Evolutionary conservation across 2,113 vertebrate species (phyloP).

Genomic region (Pao palembangensis): DNA sequence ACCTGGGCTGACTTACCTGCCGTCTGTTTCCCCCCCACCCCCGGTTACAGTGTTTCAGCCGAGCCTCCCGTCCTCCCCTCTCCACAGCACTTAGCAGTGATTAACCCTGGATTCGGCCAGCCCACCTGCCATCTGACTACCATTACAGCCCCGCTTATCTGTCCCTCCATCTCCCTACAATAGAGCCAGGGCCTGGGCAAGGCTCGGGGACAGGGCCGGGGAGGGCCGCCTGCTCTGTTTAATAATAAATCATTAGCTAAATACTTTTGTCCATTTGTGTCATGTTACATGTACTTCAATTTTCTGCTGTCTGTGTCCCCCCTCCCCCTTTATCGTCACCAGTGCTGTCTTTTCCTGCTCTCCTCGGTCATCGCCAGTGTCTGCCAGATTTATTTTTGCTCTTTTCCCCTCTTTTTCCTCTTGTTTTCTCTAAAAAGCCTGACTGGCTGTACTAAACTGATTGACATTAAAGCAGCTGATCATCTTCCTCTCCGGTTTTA

Average conservation of each 20-base stretch:
- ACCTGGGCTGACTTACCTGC: conserved; percentile 69
- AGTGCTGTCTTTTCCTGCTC: conserved; percentile 25
- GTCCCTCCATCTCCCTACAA: conserved; percentile 74
- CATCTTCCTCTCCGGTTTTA: conserved; percentile 6
- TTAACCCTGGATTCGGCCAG: conserved; percentile 73
- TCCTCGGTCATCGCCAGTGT: conserved; percentile 24
- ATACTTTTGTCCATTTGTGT: conserved; percentile 82
- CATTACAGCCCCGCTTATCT: conserved; percentile 77
- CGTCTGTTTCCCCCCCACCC: conserved; percentile 44
- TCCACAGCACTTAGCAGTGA: conserved; percentile 81
- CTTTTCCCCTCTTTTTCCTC: background rate
- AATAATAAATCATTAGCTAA: conserved; percentile 83
- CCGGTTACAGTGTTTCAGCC: conserved; percentile 71
- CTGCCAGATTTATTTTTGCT: conserved; percentile 24
- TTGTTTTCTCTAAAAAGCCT: background rate
- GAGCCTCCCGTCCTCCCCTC: conserved; percentile 63
- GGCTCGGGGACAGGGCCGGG: conserved; percentile 55
- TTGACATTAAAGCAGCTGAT: conserved; percentile 12
- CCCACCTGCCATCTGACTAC: conserved; percentile 81
- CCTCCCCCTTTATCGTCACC: conserved; percentile 23
- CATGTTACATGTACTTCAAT: conserved; percentile 79
- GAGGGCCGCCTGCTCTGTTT: conserved; percentile 69
- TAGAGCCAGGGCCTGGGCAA: conserved; percentile 64
- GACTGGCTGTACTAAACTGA: conserved; percentile 7
- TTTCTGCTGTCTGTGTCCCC: conserved; percentile 70